These are phyloP conservation scores for Aporophyla lueneburgensis DNA, from an alignment of 2,888 invertebrate genomes.

Conservation along the genomic window DNA sequence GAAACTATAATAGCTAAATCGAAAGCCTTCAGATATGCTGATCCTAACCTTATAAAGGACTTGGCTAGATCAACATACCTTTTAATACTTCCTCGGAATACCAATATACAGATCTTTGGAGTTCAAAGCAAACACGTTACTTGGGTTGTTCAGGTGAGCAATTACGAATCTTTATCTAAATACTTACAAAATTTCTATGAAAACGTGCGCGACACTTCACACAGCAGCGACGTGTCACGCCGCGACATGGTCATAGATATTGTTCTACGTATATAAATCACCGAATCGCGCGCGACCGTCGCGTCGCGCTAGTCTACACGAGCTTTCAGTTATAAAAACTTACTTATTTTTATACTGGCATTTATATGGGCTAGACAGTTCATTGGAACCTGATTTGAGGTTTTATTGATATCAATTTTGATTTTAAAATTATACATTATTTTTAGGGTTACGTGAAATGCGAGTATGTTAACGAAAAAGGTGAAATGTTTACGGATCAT, in stretches of 20 bases:
- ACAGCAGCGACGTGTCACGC: too few relatives aligned
- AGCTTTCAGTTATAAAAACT: too few relatives aligned
- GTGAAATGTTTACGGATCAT: conserved; percentile 67
- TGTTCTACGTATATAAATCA: too few relatives aligned
- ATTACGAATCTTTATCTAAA: too few relatives aligned
- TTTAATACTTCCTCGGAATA: conserved; percentile 76
- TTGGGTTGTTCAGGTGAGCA: conserved; percentile 81
- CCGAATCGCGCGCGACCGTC: too few relatives aligned
- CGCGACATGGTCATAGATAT: too few relatives aligned
- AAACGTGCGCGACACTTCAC: too few relatives aligned
- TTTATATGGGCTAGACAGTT: neutral
- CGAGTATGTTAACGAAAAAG: conserved; percentile 75
- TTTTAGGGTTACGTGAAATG: conserved; percentile 78
- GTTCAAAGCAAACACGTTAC: conserved; percentile 74
- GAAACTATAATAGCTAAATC: conserved; percentile 78
- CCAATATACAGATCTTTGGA: conserved; percentile 77
- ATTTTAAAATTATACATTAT: neutral
- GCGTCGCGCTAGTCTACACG: too few relatives aligned
- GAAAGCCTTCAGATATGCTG: conserved; percentile 74
- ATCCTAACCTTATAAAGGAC: conserved; percentile 77
- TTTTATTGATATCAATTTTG: neutral
- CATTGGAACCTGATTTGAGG: neutral
- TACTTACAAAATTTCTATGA: too few relatives aligned
- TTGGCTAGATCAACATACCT: conserved; percentile 77
- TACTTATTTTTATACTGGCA: neutral